phyloP scores from a whole-genome alignment of 2,113 vertebrate species.

The Platichthys stellatus region DNA sequence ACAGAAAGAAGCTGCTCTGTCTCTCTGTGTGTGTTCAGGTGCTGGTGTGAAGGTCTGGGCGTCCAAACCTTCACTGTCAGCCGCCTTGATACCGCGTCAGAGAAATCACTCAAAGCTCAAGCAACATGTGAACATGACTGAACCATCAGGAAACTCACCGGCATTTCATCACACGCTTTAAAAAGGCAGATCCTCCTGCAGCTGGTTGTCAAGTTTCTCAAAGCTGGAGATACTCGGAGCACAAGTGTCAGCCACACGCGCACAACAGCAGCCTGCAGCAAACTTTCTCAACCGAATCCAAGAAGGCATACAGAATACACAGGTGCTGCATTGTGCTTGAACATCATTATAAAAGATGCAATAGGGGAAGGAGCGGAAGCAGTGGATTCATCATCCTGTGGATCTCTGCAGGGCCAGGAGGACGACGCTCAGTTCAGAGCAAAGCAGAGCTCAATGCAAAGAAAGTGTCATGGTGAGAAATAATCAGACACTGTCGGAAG shows the following conservation, averaged over 20 bases:
- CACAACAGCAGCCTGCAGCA: constrained; percentile 40
- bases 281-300: constrained; percentile 29
- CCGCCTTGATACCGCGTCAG: constrained; percentile 23
- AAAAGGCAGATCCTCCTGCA: constrained; percentile 23
- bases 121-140: constrained; percentile 1
- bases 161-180: constrained; percentile 22
- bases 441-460: not conserved
- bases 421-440: too few species aligned
- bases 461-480: too few species aligned
- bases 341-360: constrained; percentile 36
- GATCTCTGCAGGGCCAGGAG: constrained; percentile 1
- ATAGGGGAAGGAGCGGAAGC: not conserved
- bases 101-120: constrained; percentile 10
- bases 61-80: constrained; percentile 23
- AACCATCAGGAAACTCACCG: constrained; percentile 8
- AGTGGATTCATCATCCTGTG: constrained; percentile 24
- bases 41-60: constrained; percentile 20
- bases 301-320: constrained; percentile 28
- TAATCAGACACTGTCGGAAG: not conserved
- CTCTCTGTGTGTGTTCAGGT: not conserved
- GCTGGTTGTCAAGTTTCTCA: constrained; percentile 51
- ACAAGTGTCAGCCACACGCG: constrained; percentile 34
- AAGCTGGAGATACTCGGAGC: constrained; percentile 27
- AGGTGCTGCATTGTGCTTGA: constrained; percentile 30
- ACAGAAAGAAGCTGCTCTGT: not conserved